These are phyloP conservation scores for Corythucha ciliata DNA, from an alignment of 2,888 invertebrate genomes.

Conservation along the genomic window DNA sequence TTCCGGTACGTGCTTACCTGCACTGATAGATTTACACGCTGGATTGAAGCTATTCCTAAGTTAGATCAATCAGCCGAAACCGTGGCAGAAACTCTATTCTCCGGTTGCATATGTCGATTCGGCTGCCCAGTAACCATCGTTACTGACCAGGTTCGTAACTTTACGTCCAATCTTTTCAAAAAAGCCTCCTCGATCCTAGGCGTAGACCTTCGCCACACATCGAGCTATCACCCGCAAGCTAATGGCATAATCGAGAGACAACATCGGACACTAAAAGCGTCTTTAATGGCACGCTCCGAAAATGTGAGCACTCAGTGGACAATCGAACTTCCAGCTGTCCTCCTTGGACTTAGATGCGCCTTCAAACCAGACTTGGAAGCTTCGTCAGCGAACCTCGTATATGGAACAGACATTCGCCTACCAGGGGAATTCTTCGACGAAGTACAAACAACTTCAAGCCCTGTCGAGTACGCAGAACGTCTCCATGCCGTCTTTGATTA, in stretches of 20 bases:
- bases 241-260: constrained; percentile 13
- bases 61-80: constrained; percentile 8
- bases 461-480: constrained; percentile 2
- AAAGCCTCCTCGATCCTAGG: neutral
- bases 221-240: constrained; percentile 13
- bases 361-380: constrained; percentile 19
- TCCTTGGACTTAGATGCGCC: constrained; percentile 9
- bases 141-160: constrained; percentile 11
- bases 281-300: constrained; percentile 6
- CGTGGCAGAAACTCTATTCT: constrained; percentile 4
- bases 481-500: constrained; percentile 2
- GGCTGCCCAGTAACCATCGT: constrained; percentile 11
- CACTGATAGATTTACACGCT: constrained; percentile 8
- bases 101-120: constrained; percentile 17
- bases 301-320: neutral
- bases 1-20: constrained; percentile 4
- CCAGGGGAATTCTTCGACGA: constrained; percentile 35
- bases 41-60: constrained; percentile 15
- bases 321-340: constrained; percentile 9
- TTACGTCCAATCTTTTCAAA: constrained; percentile 12
- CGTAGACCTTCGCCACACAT: constrained; percentile 3
- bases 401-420: constrained; percentile 36
- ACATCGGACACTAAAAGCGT: constrained; percentile 14
- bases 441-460: neutral
- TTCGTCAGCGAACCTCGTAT: constrained; percentile 38